These are phyloP conservation scores for Chauna torquata DNA, from an alignment of 2,113 vertebrate genomes.

Conservation along the genomic window DNA sequence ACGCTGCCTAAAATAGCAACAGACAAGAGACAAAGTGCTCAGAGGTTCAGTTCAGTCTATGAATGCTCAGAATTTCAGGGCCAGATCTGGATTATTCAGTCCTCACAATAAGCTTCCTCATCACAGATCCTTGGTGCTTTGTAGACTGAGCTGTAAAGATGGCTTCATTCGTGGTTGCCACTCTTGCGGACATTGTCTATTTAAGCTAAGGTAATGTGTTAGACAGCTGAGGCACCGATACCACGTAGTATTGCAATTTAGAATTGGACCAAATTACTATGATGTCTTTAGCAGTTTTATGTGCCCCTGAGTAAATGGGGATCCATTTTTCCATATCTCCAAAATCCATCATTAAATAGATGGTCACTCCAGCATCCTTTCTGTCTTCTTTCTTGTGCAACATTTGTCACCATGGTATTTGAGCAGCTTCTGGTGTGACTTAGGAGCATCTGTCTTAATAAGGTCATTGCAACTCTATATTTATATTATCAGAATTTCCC, in stretches of 20 bases:
- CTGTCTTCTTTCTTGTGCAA: background rate
- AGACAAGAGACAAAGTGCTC: slow-evolving; percentile 41
- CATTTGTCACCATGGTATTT: background rate
- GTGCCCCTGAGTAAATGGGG: background rate
- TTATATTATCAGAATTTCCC: background rate
- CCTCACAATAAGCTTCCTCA: background rate
- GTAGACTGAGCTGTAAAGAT: background rate
- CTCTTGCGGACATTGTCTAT: background rate
- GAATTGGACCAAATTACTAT: background rate
- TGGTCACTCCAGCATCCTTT: background rate
- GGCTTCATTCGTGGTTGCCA: background rate
- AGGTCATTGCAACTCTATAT: background rate
- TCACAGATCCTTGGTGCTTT: background rate
- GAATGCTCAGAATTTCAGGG: slow-evolving; percentile 35
- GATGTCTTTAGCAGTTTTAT: background rate
- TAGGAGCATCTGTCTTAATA: background rate
- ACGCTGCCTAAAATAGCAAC: slow-evolving; percentile 36
- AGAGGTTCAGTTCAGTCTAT: slow-evolving; percentile 12
- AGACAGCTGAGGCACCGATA: background rate
- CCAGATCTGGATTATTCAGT: slow-evolving; percentile 35
- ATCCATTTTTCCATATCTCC: background rate
- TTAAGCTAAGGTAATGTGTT: background rate
- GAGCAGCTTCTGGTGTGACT: background rate
- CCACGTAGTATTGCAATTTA: background rate
- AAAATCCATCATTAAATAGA: background rate